phyloP scores from a whole-genome alignment of 2,888 invertebrate species.

The Eremobia ochroleuca region DNA sequence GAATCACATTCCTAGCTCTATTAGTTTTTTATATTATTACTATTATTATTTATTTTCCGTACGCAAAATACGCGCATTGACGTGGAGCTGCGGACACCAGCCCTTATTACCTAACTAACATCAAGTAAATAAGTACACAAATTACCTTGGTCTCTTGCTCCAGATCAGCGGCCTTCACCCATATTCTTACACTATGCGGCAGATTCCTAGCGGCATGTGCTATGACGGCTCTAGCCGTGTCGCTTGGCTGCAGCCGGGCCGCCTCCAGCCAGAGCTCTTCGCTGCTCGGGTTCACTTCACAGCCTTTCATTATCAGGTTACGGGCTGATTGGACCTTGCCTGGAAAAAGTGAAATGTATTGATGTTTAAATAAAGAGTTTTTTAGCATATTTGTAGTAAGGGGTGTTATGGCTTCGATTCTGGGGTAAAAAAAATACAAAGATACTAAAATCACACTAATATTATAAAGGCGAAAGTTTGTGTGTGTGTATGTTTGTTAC shows the following conservation, averaged over 20 bases:
- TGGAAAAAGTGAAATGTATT: conserved; percentile 57
- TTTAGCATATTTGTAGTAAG: no score
- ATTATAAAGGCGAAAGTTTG: no score
- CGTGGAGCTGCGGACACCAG: no score
- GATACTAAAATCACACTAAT: no score
- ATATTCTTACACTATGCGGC: conserved; percentile 98
- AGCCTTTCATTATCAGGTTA: conserved; percentile 99
- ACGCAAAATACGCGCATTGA: no score
- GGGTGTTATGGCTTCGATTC: no score
- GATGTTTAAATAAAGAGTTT: neutral
- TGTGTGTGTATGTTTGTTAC: no score
- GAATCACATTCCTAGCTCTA: no score
- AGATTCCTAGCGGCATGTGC: conserved; percentile 99
- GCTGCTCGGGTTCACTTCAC: conserved; percentile 98
- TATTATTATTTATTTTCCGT: no score
- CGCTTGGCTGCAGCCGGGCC: conserved; percentile 97
- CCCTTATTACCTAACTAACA: no score
- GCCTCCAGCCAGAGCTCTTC: conserved; percentile 99
- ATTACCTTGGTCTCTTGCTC: conserved; percentile 96
- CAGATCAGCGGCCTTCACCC: conserved; percentile 99
- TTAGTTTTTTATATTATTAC: no score
- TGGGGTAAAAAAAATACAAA: no score
- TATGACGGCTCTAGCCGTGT: conserved; percentile 98
- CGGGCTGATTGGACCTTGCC: conserved; percentile 98
- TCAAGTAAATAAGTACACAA: neutral